phyloP scores from a whole-genome alignment of 92 coral and sea anemone species.

The Blastomussa wellsi region DNA sequence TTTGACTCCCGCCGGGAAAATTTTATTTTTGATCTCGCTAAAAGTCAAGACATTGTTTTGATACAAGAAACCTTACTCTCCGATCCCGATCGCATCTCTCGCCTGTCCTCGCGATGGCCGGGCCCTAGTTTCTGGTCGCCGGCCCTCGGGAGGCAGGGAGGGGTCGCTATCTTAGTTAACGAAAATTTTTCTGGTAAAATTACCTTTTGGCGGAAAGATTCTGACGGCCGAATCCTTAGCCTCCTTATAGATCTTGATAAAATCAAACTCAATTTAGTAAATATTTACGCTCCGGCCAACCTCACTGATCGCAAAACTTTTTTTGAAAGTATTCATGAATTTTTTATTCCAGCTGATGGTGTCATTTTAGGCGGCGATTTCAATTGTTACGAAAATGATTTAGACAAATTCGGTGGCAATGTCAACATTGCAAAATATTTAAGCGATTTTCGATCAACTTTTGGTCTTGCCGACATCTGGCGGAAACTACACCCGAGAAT shows the following conservation, averaged over 20 bases:
- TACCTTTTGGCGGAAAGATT: neutral
- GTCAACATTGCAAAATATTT: neutral
- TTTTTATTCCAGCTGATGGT: slow-evolving; percentile 6
- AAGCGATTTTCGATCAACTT: neutral
- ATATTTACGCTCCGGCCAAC: slow-evolving; percentile 45
- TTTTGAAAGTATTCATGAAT: slow-evolving; percentile 22
- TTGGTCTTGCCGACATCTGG: slow-evolving; percentile 30
- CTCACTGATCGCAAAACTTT: slow-evolving; percentile 30
- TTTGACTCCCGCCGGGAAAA: neutral
- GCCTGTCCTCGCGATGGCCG: neutral
- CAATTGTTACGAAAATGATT: slow-evolving; percentile 27
- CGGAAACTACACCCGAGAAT: neutral
- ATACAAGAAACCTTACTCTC: slow-evolving; percentile 31
- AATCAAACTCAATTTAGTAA: neutral
- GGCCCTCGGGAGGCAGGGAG: slow-evolving; percentile 27
- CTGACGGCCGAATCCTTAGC: slow-evolving; percentile 6
- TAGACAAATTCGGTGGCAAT: slow-evolving; percentile 45
- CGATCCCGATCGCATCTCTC: neutral
- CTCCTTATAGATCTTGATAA: neutral
- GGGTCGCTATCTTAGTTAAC: neutral
- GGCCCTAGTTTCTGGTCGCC: slow-evolving; percentile 40
- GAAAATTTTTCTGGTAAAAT: neutral
- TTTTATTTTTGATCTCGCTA: neutral
- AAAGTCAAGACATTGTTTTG: neutral
- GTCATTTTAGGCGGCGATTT: slow-evolving; percentile 38